A percentile compares a stretch with the other conserved stretches of the same genome.
Conservation (phyloP, 2,797 vertebrate genomes). For the Pantherophis alleghaniensis region DNA sequence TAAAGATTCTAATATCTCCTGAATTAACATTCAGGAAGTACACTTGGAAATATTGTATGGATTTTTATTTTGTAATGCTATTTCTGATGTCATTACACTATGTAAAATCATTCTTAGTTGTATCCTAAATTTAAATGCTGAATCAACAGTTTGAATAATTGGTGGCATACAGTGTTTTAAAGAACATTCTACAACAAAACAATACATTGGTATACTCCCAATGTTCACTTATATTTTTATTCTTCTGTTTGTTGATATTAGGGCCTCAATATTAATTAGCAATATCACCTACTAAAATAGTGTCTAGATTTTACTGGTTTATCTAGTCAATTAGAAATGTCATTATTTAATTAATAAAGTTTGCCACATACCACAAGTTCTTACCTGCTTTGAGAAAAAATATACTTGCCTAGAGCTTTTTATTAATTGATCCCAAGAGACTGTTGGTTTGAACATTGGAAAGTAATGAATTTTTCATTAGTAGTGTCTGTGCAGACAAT, state of each 20-base stretch:
- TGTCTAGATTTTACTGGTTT: neutral
- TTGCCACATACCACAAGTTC: neutral
- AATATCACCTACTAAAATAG: neutral
- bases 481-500: neutral
- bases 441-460: conserved; percentile 9
- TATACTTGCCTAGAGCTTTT: conserved; percentile 12
- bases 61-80: neutral
- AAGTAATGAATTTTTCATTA: conserved; percentile 30
- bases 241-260: neutral
- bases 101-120: neutral
- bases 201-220: neutral
- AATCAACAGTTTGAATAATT: neutral
- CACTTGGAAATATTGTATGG: neutral
- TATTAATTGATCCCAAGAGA: conserved; percentile 21
- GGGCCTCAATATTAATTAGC: neutral
- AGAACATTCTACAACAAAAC: neutral
- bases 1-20: neutral
- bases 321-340: neutral
- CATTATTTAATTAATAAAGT: neutral
- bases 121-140: neutral
- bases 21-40: neutral
- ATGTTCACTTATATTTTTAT: neutral
- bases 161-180: neutral
- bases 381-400: neutral
- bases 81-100: neutral